Evolutionary conservation across 1,140 invertebrate species (phyloP), one percentile per base, ranked within the genome.

Genomic region (Carposina sasakii): DNA sequence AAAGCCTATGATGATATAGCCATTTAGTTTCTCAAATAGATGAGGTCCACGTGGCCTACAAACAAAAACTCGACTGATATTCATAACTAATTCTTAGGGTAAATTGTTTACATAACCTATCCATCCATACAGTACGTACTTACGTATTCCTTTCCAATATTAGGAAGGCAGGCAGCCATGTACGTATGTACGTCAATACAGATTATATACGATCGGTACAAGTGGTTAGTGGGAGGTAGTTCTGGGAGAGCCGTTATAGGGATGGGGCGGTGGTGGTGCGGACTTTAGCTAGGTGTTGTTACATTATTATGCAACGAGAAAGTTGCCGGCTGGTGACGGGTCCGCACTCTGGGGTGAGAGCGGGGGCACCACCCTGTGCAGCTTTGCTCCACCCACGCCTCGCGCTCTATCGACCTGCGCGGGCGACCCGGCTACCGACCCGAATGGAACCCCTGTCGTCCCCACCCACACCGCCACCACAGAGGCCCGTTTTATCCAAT

Each of bases 381-480:
- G 56, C 65, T 85, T 75, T 73, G 73, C 86, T 83, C 85, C 82
- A 85, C 85, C 85, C 77, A 72, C 72, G 66, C 67, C 63, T 71
- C 76, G 76, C 63, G 72, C 71, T 76, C 63, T 73, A 73, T 77
- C 85, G 69, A 76, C 74, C 79, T 73, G 67, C 76, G 76, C 76
- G 61, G 63, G 72, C 72, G 67, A 70, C 67, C 64, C 67, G 70
- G 62, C 68, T 72, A 60, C 52, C 67, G 68, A 67, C 70, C 67
- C 67, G 60, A 70, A 71, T 74, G 73, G 59, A 67, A 73, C 69
- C 64, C 57, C 61, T 71, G 70, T 76, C 67, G 71, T 52, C 54
- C 67, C 61, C 57, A 73, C 65, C 71, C 63, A 52, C 51, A 71
- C 60, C 67, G 60, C 63, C n/a, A n/a, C n/a, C n/a, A 56, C 71